Conservation (phyloP, 2,797 vertebrate genomes). For the Rhodeus uyekii region DNA sequence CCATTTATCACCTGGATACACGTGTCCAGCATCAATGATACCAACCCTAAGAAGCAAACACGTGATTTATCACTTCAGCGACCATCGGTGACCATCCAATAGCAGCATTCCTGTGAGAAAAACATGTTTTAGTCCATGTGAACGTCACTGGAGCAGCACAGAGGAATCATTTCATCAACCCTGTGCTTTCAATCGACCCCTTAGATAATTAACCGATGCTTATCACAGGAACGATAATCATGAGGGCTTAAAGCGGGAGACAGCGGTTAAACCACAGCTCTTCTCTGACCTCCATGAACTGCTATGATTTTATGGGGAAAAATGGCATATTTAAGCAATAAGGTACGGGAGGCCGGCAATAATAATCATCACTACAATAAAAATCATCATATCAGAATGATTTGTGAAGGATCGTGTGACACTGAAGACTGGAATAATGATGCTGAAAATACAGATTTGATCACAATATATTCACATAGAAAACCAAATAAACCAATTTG, state of each 20-base stretch:
- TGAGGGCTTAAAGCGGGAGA: background rate
- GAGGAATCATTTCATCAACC: slow-evolving; percentile 7
- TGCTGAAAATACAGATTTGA: background rate
- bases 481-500: too few species aligned
- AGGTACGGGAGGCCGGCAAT: background rate
- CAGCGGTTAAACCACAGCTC: background rate
- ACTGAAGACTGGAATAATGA: background rate
- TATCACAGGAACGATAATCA: slow-evolving; percentile 32
- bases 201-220: slow-evolving; percentile 42
- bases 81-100: background rate
- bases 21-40: background rate
- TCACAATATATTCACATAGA: background rate
- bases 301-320: background rate
- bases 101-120: background rate
- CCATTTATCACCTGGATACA: background rate
- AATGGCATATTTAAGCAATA: background rate
- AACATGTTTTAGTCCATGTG: background rate
- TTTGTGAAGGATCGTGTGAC: background rate
- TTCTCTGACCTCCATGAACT: background rate
- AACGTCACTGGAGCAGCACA: background rate
- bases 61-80: background rate
- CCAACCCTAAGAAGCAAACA: background rate
- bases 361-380: background rate
- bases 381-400: background rate
- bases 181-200: slow-evolving; percentile 32